Conservation (phyloP, 2,113 vertebrate genomes). For the Eulemur rufifrons region DNA sequence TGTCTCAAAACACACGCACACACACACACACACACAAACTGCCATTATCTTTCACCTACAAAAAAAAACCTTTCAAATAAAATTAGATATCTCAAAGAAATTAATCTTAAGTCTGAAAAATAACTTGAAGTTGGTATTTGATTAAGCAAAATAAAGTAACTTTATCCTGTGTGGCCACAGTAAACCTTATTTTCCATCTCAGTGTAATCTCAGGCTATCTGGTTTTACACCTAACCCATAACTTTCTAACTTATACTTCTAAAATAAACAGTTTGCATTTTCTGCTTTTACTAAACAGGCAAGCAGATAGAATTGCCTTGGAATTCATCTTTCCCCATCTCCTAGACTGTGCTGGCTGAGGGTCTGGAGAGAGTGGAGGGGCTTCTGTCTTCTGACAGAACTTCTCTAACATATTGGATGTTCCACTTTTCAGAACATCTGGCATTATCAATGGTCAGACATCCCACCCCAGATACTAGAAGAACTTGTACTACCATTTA, state of each 20-base stretch:
- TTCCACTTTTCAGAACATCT: not conserved
- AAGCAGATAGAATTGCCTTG: not conserved
- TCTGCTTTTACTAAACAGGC: not conserved
- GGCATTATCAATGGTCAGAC: not conserved
- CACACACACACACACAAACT: not conserved
- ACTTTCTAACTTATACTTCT: not conserved
- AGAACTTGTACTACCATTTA: not conserved
- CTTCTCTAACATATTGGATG: not conserved
- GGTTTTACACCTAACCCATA: not conserved
- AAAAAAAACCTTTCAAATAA: not conserved
- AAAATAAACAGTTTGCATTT: not conserved
- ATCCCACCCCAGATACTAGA: not conserved
- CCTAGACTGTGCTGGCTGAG: not conserved
- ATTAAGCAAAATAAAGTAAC: conserved; percentile 24
- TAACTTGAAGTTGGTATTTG: not conserved
- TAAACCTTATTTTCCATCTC: conserved; percentile 9
- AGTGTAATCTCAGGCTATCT: not conserved
- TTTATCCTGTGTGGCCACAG: not conserved
- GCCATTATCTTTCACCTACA: not conserved
- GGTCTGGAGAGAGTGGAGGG: not conserved
- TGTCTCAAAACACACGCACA: too few relatives aligned
- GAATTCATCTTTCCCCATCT: not conserved
- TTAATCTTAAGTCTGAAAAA: not conserved
- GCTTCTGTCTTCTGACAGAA: not conserved
- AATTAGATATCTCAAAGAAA: conserved; percentile 7